Evolutionary conservation across 2,113 vertebrate species (phyloP), one percentile per base, ranked within the genome.

Genomic region (Pomatostomus ruficeps): DNA sequence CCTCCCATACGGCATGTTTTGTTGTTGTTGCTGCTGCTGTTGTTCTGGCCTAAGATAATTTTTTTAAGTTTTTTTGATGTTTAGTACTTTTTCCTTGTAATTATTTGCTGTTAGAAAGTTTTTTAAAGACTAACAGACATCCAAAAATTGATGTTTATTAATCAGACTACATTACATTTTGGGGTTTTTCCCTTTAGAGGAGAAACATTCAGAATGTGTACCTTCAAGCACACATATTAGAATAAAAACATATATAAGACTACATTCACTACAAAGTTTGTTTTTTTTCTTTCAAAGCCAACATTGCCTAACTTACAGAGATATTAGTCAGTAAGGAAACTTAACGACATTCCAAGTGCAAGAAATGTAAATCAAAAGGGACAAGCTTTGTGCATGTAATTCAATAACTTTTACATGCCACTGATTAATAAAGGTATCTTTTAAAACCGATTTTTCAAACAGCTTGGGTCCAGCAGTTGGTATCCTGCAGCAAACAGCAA

Each of bases 401-500:
- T 91, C 71, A 75, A 26, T 66, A 92, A 85, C 49, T 21, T 90
- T 76, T 85, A 77, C 29, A 46, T 85, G 46, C 43, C 57, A 33
- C 33, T 42, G 73, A 84, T 74, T 85, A 93, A 71, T 51, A 86
- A 83, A 91, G 25, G 61, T 92, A 95, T 72, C 42, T 76, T 95
- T 83, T 79, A 85, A 95, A 95, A 81, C 40, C 46, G 24, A 73
- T 71, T 95, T 91, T 90, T 93, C 81, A 78, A 85, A 55, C 55
- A 72, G 71, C 62, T 85, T 82, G 45, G 11, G 49, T 65, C 36
- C 78, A 70, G 83, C 49, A 66, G 26, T 86, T n/a, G 2, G 49
- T 92, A 79, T 80, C 86, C 94, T 83, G 89, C 62, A 96, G 91
- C 93, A 94, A 97, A 91, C 18, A 8, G 89, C 58, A 89, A 96